A percentile compares a stretch with the other conserved stretches of the same genome.
These are phyloP conservation scores for Leucoma salicis DNA, from an alignment of 2,888 invertebrate species.

Conservation along the genomic window DNA sequence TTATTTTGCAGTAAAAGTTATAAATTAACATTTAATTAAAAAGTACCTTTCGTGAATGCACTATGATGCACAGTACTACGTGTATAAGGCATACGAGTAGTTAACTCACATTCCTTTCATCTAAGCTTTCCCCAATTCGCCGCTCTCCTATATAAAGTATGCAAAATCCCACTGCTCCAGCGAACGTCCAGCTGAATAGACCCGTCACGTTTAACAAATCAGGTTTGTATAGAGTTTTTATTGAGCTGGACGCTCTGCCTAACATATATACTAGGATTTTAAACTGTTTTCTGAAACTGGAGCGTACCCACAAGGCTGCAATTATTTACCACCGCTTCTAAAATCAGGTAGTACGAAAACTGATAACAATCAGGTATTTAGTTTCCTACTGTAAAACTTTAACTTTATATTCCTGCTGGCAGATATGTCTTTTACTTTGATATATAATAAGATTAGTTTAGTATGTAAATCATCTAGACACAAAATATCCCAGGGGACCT, in stretches of 20 bases:
- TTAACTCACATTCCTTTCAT: no score
- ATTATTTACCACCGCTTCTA: conserved; percentile 42
- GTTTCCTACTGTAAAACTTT: conserved; percentile 12
- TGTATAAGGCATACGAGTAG: no score
- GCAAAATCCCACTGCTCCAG: conserved; percentile 27
- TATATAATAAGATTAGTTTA: no score
- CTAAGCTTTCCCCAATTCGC: no score
- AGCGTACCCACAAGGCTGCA: conserved; percentile 46
- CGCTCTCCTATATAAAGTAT: conserved; percentile 26
- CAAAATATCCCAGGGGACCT: no score
- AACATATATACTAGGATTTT: conserved; percentile 40
- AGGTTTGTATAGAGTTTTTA: conserved; percentile 24
- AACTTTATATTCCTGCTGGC: conserved; percentile 11
- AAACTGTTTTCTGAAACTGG: conserved; percentile 47
- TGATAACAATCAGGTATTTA: conserved; percentile 14
- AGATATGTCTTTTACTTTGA: no score
- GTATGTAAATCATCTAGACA: no score
- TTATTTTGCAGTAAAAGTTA: no score
- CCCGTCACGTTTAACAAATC: conserved; percentile 9
- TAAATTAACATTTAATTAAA: no score
- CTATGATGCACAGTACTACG: no score
- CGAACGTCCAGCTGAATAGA: conserved; percentile 13
- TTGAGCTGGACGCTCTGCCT: conserved; percentile 22
- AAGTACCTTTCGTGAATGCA: no score
- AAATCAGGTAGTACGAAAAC: conserved; percentile 18